Evolutionary conservation across 2,113 vertebrate genomes (phyloP).

Genomic region (Oxyura jamaicensis): DNA sequence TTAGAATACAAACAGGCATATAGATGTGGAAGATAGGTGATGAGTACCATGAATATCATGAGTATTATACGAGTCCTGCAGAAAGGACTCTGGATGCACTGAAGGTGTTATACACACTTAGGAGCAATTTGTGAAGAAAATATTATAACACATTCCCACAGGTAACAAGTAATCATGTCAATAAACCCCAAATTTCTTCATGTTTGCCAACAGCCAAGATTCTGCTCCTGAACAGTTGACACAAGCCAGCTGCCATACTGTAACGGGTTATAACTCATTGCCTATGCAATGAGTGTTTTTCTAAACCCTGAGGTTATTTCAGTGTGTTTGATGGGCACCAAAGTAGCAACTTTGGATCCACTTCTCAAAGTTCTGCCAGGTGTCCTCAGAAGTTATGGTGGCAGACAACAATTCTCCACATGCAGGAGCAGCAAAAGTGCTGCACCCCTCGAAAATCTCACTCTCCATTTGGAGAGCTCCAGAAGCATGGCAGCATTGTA

Average conservation of each 20-base stretch:
- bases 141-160: not conserved
- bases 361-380: not conserved
- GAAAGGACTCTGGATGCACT: not conserved
- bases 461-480: not conserved
- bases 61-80: not conserved
- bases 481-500: accelerated
- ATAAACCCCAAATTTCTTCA: not conserved
- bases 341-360: not conserved
- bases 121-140: not conserved
- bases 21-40: not conserved
- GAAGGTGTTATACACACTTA: not conserved
- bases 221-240: accelerated
- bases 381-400: not conserved
- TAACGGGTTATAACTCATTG: not conserved
- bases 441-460: not conserved
- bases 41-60: no score
- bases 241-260: not conserved
- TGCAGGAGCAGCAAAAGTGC: not conserved
- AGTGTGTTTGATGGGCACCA: not conserved
- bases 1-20: not conserved
- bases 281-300: not conserved
- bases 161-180: not conserved
- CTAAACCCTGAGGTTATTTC: not conserved
- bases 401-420: not conserved
- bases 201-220: not conserved